Conservation (phyloP, 2,888 invertebrate genomes). For the Melanchra persicariae region DNA sequence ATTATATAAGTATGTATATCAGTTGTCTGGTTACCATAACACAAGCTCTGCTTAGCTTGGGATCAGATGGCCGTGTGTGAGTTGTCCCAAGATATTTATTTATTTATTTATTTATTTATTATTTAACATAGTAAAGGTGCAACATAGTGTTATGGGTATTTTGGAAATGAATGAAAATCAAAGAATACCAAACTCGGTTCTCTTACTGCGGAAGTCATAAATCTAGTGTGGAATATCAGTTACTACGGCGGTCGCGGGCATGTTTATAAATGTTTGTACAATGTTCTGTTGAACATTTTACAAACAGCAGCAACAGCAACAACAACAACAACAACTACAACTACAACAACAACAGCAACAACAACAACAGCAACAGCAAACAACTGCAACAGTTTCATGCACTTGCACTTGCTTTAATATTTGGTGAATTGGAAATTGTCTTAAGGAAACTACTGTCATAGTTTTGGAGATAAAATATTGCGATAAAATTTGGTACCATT, state of each 20-base stretch:
- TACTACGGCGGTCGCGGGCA: conserved; percentile 31
- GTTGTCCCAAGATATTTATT: too few species aligned
- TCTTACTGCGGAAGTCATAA: conserved; percentile 56
- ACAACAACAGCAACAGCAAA: too few species aligned
- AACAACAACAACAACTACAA: too few species aligned
- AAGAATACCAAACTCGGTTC: conserved; percentile 44
- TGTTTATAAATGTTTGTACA: conserved; percentile 38
- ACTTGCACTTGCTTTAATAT: conserved; percentile 7
- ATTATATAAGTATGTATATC: too few species aligned
- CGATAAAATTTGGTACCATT: background rate
- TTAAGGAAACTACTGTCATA: background rate
- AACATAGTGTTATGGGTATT: conserved; percentile 35
- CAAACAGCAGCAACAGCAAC: too few species aligned
- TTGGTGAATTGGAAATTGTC: conserved; percentile 18
- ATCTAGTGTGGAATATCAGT: conserved; percentile 54
- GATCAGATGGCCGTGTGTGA: too few species aligned
- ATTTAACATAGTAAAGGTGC: conserved; percentile 2
- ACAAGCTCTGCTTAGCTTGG: too few species aligned
- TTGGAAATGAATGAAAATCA: conserved; percentile 54
- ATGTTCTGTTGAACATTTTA: conserved; percentile 48
- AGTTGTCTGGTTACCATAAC: too few species aligned
- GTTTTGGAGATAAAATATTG: conserved; percentile 1
- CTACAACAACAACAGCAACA: too few species aligned
- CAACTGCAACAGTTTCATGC: conserved; percentile 27
- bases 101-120: too few species aligned